Conservation (phyloP, 2,113 vertebrate species). For the Halcyon malimbica region DNA sequence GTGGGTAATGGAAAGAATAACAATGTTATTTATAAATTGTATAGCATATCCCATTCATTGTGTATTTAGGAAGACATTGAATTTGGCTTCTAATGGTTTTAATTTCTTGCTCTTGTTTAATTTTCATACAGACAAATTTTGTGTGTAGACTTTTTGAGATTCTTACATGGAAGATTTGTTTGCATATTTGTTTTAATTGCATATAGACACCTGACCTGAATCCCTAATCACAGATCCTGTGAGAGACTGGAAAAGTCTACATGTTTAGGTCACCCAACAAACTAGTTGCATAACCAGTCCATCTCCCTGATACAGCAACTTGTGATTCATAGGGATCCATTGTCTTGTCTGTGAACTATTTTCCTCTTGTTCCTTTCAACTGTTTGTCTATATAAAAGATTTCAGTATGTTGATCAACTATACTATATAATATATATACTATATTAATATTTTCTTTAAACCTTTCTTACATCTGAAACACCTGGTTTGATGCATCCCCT, state of each 20-base stretch:
- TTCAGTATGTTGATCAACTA: not conserved
- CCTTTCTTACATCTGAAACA: not conserved
- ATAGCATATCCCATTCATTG: not conserved
- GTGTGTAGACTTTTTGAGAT: not conserved
- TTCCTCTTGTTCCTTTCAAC: not conserved
- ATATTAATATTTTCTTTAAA: not conserved
- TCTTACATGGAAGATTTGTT: not conserved
- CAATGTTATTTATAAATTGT: not conserved
- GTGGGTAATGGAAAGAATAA: not conserved
- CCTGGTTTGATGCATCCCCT: not conserved
- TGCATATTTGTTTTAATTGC: not conserved
- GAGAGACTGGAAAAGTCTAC: not conserved
- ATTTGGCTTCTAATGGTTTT: not conserved
- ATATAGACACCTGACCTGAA: not conserved
- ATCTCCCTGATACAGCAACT: not conserved
- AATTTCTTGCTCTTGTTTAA: not conserved
- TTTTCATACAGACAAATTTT: not conserved
- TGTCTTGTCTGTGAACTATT: not conserved
- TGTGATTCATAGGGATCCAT: not conserved
- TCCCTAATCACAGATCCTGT: not conserved
- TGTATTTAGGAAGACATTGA: not conserved
- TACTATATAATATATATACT: too few species aligned
- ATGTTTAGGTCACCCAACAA: not conserved
- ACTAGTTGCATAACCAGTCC: not conserved
- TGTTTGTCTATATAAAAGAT: not conserved